Conservation (phyloP, 2,797 vertebrate genomes). For the Clarias fuscus region DNA sequence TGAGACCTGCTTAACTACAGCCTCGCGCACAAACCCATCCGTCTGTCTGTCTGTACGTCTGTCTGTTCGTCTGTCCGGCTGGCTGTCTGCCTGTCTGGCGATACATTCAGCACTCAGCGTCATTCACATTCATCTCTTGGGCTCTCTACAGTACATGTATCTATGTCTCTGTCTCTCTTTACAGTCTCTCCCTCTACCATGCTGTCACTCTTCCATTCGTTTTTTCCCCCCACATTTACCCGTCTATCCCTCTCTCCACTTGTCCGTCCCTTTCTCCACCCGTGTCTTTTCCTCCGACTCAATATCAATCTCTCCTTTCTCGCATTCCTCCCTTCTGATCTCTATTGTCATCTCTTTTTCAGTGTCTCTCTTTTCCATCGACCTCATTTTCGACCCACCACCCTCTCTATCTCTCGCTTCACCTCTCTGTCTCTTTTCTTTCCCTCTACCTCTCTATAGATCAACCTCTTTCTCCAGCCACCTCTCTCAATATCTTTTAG, state of each 20-base stretch:
- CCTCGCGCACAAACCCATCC: background rate
- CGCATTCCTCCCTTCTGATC: background rate
- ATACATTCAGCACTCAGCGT: background rate
- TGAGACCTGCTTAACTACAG: constrained; percentile 24
- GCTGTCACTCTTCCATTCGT: background rate
- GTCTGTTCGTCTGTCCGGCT: no score
- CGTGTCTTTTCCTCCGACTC: background rate
- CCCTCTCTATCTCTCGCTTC: background rate
- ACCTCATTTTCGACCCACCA: background rate
- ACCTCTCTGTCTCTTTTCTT: no score
- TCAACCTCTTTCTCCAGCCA: background rate
- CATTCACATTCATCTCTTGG: background rate
- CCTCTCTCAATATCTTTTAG: background rate
- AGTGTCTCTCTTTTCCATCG: background rate
- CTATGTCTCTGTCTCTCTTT: background rate
- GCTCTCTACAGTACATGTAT: background rate
- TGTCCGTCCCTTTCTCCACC: background rate
- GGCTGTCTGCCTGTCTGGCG: no score
- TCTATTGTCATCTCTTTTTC: no score
- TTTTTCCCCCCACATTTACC: background rate
- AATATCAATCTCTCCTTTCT: background rate
- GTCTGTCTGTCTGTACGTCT: background rate
- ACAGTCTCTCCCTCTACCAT: background rate
- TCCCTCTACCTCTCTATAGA: background rate
- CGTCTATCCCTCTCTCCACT: background rate